phyloP scores from a whole-genome alignment of 1,140 invertebrate species.

The Odontomachus brunneus region DNA sequence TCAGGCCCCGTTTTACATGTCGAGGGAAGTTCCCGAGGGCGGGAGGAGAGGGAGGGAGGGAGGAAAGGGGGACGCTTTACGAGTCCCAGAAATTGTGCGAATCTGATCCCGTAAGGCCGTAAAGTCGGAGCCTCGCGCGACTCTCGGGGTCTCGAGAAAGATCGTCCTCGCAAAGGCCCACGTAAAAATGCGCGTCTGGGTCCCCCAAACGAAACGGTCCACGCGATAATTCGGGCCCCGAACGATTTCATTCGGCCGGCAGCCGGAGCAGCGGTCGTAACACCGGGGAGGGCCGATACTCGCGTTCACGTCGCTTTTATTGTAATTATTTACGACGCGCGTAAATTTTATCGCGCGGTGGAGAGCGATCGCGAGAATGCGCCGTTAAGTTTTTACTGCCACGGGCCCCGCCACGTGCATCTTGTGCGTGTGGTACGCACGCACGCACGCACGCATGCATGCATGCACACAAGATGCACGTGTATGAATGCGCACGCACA shows the following conservation, averaged over 20 bases:
- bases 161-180: neutral
- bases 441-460: no score
- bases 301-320: neutral
- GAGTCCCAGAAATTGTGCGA: neutral
- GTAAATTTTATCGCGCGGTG: conserved; percentile 45
- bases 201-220: neutral
- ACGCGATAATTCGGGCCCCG: neutral
- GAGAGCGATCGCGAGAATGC: conserved; percentile 24
- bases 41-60: no score
- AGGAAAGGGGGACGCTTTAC: conserved; percentile 22
- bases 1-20: neutral
- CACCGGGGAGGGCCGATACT: neutral
- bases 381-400: conserved; percentile 36
- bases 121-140: neutral
- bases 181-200: neutral
- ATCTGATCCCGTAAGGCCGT: neutral
- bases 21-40: neutral
- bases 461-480: neutral
- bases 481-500: no score
- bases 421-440: neutral
- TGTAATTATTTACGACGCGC: conserved; percentile 36
- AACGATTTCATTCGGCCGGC: conserved; percentile 4
- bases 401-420: neutral
- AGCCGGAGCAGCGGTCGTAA: neutral
- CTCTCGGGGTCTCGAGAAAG: neutral